phyloP scores from a whole-genome alignment of 2,888 invertebrate genomes.

The Drosophila atripex region DNA sequence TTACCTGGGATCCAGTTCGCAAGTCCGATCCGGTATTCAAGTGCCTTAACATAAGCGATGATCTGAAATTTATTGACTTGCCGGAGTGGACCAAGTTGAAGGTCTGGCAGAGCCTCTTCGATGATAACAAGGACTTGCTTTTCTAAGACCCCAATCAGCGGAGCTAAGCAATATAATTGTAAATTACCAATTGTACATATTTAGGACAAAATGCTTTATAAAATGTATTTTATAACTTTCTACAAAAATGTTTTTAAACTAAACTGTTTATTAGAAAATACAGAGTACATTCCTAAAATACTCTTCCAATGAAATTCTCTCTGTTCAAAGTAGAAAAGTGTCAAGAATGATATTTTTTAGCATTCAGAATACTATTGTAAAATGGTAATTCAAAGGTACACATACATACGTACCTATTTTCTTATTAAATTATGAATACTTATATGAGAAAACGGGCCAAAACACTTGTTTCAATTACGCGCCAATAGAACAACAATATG shows the following conservation, averaged over 20 bases:
- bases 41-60: conserved; percentile 81
- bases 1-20: conserved; percentile 77
- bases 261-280: too few relatives aligned
- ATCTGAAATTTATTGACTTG: conserved; percentile 75
- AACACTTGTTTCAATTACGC: background rate
- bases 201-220: conserved; percentile 29
- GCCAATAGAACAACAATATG: background rate
- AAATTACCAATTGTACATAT: conserved; percentile 12
- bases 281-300: background rate
- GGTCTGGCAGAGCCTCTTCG: conserved; percentile 80
- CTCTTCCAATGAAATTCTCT: background rate
- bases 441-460: background rate
- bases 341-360: too few relatives aligned
- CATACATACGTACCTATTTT: too few relatives aligned
- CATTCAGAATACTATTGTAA: too few relatives aligned
- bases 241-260: background rate
- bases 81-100: conserved; percentile 80
- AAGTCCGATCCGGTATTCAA: conserved; percentile 71
- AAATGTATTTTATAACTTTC: conserved; percentile 9
- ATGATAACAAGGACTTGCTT: conserved; percentile 66
- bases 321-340: too few relatives aligned
- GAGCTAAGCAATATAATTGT: background rate
- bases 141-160: conserved; percentile 33
- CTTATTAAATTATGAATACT: background rate
- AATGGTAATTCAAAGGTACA: too few relatives aligned